phyloP scores from a whole-genome alignment of 2,888 invertebrate genomes.

The Chromoteleia sp. region DNA sequence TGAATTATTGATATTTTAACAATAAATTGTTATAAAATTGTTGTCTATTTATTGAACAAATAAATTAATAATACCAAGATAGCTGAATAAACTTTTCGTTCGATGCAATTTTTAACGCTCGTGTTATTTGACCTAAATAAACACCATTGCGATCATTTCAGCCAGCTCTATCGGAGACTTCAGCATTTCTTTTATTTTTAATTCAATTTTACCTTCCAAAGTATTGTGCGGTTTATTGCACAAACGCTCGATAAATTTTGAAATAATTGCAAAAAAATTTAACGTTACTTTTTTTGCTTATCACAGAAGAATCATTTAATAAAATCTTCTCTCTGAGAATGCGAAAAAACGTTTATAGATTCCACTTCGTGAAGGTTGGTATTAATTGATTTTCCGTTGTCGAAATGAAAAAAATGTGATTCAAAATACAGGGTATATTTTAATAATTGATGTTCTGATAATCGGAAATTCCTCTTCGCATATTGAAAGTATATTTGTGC shows the following conservation, averaged over 20 bases:
- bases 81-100: constrained; percentile 8
- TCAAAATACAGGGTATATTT: background rate
- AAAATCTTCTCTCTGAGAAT: background rate
- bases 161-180: constrained; percentile 19
- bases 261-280: constrained; percentile 3
- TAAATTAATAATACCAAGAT: background rate
- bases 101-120: constrained; percentile 26
- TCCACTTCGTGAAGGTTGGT: no score
- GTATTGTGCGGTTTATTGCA: constrained; percentile 18
- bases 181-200: constrained; percentile 28
- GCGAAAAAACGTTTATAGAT: no score
- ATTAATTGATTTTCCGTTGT: constrained; percentile 6
- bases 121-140: constrained; percentile 39
- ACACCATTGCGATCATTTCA: constrained; percentile 38
- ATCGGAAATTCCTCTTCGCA: constrained; percentile 2
- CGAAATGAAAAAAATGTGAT: background rate
- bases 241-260: constrained; percentile 9
- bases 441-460: constrained; percentile 15
- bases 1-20: no score
- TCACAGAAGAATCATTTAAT: background rate
- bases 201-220: constrained; percentile 17
- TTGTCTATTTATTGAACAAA: constrained; percentile 16
- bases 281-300: background rate
- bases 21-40: no score
- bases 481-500: constrained; percentile 20